phyloP scores from a whole-genome alignment of 2,888 invertebrate species.

The Muschampia staudingeri region DNA sequence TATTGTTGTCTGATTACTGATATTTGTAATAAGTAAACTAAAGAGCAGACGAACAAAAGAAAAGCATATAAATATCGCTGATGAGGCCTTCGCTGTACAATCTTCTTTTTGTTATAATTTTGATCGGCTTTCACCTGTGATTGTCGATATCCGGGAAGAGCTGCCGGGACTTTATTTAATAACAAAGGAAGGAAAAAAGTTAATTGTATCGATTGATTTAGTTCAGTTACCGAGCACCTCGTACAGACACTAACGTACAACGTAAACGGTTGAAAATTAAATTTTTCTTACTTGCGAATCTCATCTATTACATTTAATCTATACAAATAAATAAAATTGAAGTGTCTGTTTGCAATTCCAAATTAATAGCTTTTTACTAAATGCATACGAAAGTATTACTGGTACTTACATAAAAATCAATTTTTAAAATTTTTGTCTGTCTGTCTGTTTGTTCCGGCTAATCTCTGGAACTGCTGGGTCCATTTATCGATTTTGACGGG shows the following conservation, averaged over 20 bases:
- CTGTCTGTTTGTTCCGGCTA: too few relatives aligned
- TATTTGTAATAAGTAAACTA: not conserved
- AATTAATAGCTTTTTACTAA: too few relatives aligned
- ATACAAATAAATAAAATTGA: too few relatives aligned
- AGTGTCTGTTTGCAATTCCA: too few relatives aligned
- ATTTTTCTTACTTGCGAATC: not conserved
- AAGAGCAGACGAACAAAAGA: constrained; percentile 58
- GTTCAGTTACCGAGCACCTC: constrained; percentile 57
- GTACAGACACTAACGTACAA: not conserved
- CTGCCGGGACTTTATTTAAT: constrained; percentile 80
- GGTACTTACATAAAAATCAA: too few relatives aligned
- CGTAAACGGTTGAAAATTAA: not conserved
- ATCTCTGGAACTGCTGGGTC: too few relatives aligned
- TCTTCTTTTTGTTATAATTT: constrained; percentile 75
- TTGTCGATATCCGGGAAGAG: constrained; percentile 90
- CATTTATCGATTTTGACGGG: too few relatives aligned
- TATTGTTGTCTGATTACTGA: not conserved
- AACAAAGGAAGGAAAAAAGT: constrained; percentile 83
- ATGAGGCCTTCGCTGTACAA: constrained; percentile 72
- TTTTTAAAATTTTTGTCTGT: too few relatives aligned
- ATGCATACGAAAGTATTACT: too few relatives aligned
- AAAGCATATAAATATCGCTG: constrained; percentile 71
- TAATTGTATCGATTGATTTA: constrained; percentile 82
- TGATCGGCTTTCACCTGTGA: constrained; percentile 82
- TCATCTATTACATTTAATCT: too few relatives aligned